Percentiles rank a stretch among this genome's conserved stretches.
These are phyloP conservation scores for Orchesella flavescens DNA, from an alignment of 2,888 invertebrate species.

Conservation along the genomic window DNA sequence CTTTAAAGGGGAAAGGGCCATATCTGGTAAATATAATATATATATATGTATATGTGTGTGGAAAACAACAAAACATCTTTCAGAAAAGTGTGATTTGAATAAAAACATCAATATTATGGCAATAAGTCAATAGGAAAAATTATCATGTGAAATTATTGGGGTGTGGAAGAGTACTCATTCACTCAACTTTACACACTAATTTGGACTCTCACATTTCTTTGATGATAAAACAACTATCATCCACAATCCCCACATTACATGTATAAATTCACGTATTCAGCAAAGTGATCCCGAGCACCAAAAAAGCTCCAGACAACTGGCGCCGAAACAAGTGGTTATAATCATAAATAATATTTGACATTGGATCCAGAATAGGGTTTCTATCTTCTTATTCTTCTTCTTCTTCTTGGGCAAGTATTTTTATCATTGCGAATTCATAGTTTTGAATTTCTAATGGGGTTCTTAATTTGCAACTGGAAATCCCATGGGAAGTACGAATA, in stretches of 20 bases:
- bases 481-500: constrained; percentile 10
- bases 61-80: constrained; percentile 21
- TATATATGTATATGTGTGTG: neutral
- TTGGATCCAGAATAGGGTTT: constrained; percentile 46
- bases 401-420: neutral
- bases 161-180: constrained; percentile 31
- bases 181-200: constrained; percentile 4
- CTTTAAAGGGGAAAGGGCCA: neutral
- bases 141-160: constrained; percentile 46
- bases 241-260: too few relatives aligned
- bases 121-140: constrained; percentile 44
- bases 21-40: too few relatives aligned
- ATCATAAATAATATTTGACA: constrained; percentile 61
- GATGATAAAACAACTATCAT: neutral
- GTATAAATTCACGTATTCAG: neutral
- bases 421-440: neutral
- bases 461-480: constrained; percentile 47
- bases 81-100: constrained; percentile 44
- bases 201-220: neutral
- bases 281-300: too few relatives aligned
- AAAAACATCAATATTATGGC: constrained; percentile 46
- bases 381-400: neutral
- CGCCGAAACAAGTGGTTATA: constrained; percentile 53
- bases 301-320: constrained; percentile 44
- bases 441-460: constrained; percentile 1